phyloP scores from a whole-genome alignment of 1,140 invertebrate species.

The Drosophila bifasciata region DNA sequence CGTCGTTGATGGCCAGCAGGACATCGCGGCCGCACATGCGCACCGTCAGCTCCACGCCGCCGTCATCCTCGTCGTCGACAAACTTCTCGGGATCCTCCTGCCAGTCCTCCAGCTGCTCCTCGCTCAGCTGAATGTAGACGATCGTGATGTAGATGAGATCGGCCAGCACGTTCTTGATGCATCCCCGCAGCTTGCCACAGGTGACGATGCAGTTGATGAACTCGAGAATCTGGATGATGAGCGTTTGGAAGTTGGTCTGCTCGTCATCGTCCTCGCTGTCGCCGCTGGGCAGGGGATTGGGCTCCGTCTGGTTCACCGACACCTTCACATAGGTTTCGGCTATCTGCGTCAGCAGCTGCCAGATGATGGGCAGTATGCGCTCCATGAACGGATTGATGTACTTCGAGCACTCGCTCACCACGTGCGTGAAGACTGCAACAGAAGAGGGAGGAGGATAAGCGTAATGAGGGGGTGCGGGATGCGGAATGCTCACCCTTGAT shows the following conservation, averaged over 20 bases:
- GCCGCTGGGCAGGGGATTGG: slow-evolving; percentile 61
- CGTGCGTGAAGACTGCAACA: slow-evolving; percentile 85
- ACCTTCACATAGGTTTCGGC: slow-evolving; percentile 85
- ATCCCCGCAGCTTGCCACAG: slow-evolving; percentile 86
- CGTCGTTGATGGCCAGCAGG: slow-evolving; percentile 86
- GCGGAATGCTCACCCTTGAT: slow-evolving; percentile 85
- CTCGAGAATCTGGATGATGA: slow-evolving; percentile 92
- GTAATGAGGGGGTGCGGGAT: neutral
- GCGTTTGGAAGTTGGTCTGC: slow-evolving; percentile 89
- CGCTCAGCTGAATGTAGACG: slow-evolving; percentile 88
- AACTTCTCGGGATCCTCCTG: slow-evolving; percentile 89
- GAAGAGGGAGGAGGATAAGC: neutral
- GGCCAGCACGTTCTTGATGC: slow-evolving; percentile 88
- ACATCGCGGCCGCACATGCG: slow-evolving; percentile 91
- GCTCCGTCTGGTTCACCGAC: slow-evolving; percentile 79
- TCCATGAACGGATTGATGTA: slow-evolving; percentile 87
- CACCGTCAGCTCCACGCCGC: slow-evolving; percentile 89
- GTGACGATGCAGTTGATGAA: slow-evolving; percentile 88
- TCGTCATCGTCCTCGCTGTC: slow-evolving; percentile 85
- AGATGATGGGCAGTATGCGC: slow-evolving; percentile 89
- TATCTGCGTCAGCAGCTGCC: slow-evolving; percentile 89
- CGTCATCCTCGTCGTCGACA: slow-evolving; percentile 92
- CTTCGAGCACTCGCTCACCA: slow-evolving; percentile 88
- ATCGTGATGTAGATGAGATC: slow-evolving; percentile 91
- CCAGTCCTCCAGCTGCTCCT: slow-evolving; percentile 90